Evolutionary conservation across 2,888 invertebrate genomes (phyloP), one percentile per base, ranked within the genome.

Genomic region (Encarsia formosa): DNA sequence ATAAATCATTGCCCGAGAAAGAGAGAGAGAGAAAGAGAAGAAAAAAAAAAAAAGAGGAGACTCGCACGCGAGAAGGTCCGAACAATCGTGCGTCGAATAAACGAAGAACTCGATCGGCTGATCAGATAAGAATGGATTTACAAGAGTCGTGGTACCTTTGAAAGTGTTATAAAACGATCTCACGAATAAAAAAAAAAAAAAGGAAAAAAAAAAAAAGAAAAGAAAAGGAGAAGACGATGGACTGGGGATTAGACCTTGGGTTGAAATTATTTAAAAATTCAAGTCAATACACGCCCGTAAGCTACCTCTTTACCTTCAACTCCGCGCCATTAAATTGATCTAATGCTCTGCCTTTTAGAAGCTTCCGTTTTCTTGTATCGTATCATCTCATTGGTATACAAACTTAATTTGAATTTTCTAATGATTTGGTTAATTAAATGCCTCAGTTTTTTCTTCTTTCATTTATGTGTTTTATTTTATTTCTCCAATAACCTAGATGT

Each of bases 131-230:
- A 40, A 34, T 39, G 46, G 31, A 54, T 57, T 57, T 54, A 57
- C 57, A 57, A 57, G 57, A 57, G 35, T 54, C 57, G 54, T 41
- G 54, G n/a, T 40, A 46, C 49, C 44, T 51, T 31, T 38, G 52
- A 45, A 54, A 57, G 57, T 57, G 54, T 54, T 57, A 57, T 54
- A 54, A 54, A 54, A 54, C 46, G 57, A 57, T 57, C 54, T 56
- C 48, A 48, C 51, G 49, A 43, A 45, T 37, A 39, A 46, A n/a
- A n/a, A n/a, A n/a, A n/a, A n/a, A n/a, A n/a, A n/a, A n/a, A n/a
- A n/a, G n/a, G n/a, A n/a, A n/a, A n/a, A n/a, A n/a, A n/a, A n/a
- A n/a, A n/a, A n/a, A n/a, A 51, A 22, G 20, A 40, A 39, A 35
- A 18, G 16, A 19, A 4, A 15, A 9, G n/a, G 29, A 46, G 13